Evolutionary conservation across 2,888 invertebrate species (phyloP), one percentile per base, ranked within the genome.

Genomic region (Eurytoma californica): DNA sequence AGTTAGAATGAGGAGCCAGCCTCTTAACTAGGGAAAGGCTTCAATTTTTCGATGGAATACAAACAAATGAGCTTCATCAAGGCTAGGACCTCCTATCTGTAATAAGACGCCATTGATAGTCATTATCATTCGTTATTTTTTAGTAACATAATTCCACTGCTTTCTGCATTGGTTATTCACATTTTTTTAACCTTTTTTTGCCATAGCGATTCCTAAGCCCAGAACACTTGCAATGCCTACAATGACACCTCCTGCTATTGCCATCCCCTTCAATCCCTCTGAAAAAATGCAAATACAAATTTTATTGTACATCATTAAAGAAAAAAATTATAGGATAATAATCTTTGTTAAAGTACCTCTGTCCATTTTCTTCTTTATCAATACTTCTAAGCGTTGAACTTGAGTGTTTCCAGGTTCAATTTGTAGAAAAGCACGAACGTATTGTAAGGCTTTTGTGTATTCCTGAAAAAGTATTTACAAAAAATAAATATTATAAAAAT

Each of bases 321-420:
- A 39, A 39, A 39, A 9, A 39, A 7, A 1, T 39, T 39, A 0
- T 9, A 39, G 9, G 39, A 39, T 39, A 39, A 9, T 39, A 39
- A 39, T 39, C 9, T 39, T 9, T 30, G 66, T 16, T 51, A 58
- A 28, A 61, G 74, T 82, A 93, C 94, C 94, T 91, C 95, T 96
- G 88, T 96, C 96, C 95, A 97, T 95, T 88, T 96, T 95, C 88
- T 96, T 96, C 90, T 95, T 95, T 77, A 98, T 96, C 82, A 95
- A 93, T 82, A 93, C 93, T 93, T 98, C 94, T 82, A 97, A 92
- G 80, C 94, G 92, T 82, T 94, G 91, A 0, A 97, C 97, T 92
- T 99, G 98, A 85, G 95, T 95, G 91, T 99, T 99, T 61, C 92
- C 94, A 0, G 95, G 95, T 89, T 97, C 97, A 67, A 96, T 94